Percentiles rank a stretch among this genome's conserved stretches.
These are phyloP conservation scores for Canis aureus DNA, from an alignment of 2,113 vertebrate genomes.

Conservation along the genomic window DNA sequence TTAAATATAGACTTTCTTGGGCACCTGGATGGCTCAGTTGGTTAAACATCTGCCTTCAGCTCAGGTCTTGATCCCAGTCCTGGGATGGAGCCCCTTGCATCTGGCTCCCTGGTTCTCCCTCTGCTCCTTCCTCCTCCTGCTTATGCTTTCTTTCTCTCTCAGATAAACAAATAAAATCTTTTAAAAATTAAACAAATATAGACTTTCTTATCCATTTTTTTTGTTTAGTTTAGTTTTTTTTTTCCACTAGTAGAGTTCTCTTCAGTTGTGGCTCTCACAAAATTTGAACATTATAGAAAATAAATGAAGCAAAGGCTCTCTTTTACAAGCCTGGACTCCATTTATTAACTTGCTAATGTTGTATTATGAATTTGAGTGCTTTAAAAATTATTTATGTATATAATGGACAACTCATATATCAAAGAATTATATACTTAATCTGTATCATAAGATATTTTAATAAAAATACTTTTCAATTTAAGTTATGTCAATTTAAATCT, in stretches of 20 bases:
- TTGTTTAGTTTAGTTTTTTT: not conserved
- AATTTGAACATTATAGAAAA: slow-evolving; percentile 50
- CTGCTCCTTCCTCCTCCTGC: too few species aligned
- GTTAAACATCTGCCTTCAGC: too few species aligned
- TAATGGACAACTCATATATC: slow-evolving; percentile 66
- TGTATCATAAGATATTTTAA: slow-evolving; percentile 65
- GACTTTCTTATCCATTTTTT: not conserved
- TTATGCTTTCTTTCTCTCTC: too few species aligned
- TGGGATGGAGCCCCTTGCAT: too few species aligned
- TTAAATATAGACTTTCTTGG: slow-evolving; percentile 2
- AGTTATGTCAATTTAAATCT: slow-evolving; percentile 61
- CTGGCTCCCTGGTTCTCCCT: too few species aligned
- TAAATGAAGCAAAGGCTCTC: slow-evolving; percentile 51
- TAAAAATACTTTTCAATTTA: slow-evolving; percentile 70
- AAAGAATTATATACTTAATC: slow-evolving; percentile 58
- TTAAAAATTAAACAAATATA: not conserved
- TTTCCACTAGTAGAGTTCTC: not conserved
- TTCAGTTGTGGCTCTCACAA: slow-evolving; percentile 16
- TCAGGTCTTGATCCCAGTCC: too few species aligned
- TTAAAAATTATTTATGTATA: slow-evolving; percentile 73
- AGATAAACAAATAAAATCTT: too few species aligned
- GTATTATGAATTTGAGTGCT: slow-evolving; percentile 60
- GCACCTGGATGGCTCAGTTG: too few species aligned
- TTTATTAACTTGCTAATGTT: slow-evolving; percentile 75
- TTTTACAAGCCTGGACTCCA: slow-evolving; percentile 64